Evolutionary conservation across 1,140 invertebrate genomes (phyloP).

Genomic region (Cherax destructor): DNA sequence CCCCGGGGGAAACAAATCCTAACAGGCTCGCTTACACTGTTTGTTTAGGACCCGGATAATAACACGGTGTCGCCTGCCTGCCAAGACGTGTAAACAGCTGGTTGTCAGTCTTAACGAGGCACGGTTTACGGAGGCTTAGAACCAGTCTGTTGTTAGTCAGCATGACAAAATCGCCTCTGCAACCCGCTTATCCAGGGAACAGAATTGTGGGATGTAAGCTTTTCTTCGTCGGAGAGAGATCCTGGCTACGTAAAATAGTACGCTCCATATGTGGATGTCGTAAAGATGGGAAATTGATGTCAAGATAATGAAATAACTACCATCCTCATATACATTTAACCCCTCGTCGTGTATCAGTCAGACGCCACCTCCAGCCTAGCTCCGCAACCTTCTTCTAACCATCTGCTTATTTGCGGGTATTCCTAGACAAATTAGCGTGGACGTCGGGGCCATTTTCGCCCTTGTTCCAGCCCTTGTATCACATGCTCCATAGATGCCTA

Average conservation of each 20-base stretch:
- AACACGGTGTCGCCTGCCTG: conserved; percentile 37
- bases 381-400: conserved; percentile 13
- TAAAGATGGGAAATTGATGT: conserved; percentile 67
- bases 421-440: conserved; percentile 29
- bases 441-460: conserved; percentile 23
- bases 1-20: conserved; percentile 4
- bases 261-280: conserved; percentile 62
- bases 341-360: conserved; percentile 43
- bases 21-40: conserved; percentile 55
- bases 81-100: conserved; percentile 49
- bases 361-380: conserved; percentile 37
- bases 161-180: conserved; percentile 10
- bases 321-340: conserved; percentile 46
- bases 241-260: conserved; percentile 24
- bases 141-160: neutral
- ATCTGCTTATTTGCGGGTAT: conserved; percentile 1
- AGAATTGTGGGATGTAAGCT: neutral
- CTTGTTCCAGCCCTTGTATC: conserved; percentile 34
- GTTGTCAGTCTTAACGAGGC: conserved; percentile 47
- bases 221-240: conserved; percentile 5
- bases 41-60: conserved; percentile 61
- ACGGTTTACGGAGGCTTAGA: conserved; percentile 7
- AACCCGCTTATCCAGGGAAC: neutral
- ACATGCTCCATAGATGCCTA: neutral
- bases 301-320: conserved; percentile 65